These are phyloP conservation scores for Gnathonemus longibarbis DNA, from an alignment of 2,113 vertebrate genomes.

Conservation along the genomic window DNA sequence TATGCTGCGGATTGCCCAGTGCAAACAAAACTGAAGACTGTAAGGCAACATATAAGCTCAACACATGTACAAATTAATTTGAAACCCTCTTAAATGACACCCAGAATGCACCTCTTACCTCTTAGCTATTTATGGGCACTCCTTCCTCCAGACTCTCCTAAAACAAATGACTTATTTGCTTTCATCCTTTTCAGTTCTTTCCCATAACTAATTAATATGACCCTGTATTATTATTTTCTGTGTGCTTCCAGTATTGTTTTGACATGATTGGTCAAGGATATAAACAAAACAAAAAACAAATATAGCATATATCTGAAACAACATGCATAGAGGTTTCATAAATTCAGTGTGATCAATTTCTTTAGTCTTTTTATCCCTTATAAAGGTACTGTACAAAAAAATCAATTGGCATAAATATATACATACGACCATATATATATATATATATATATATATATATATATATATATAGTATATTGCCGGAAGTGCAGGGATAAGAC, in stretches of 20 bases:
- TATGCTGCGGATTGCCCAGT: neutral
- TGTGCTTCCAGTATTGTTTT: neutral
- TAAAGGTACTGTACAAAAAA: neutral
- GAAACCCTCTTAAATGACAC: neutral
- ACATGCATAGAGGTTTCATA: neutral
- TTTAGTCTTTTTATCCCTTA: neutral
- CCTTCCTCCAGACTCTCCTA: neutral
- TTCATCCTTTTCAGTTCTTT: neutral
- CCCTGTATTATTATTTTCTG: neutral
- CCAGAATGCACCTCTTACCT: neutral
- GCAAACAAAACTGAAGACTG: neutral
- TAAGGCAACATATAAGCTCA: neutral
- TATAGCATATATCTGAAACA: neutral
- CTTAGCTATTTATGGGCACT: neutral
- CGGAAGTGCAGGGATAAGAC: conserved; percentile 6
- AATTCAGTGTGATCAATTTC: neutral
- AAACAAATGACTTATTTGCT: neutral
- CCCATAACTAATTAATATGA: neutral
- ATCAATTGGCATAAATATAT: neutral
- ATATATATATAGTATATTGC: neutral
- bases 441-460: neutral
- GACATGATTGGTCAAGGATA: neutral
- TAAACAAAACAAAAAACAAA: too few relatives aligned
- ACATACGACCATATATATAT: neutral
- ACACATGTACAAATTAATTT: neutral